Evolutionary conservation across 2,888 invertebrate genomes (phyloP), one percentile per base, ranked within the genome.

Genomic region (Lasius platythorax): DNA sequence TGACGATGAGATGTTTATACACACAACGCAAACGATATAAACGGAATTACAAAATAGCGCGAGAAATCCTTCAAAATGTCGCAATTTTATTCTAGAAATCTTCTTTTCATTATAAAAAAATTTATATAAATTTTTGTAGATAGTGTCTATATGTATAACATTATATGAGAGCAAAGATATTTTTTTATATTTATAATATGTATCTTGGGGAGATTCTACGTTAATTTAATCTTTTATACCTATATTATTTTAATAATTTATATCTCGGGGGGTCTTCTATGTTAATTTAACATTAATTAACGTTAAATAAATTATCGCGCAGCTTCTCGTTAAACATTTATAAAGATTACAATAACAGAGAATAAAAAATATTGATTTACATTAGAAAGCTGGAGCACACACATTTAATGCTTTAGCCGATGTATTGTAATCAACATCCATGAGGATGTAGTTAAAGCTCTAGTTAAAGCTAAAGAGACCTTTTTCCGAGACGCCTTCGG

Each of bases 1-100:
- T 79, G 68, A 85, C 83, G 87, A 89, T 79, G 79, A 74, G 66
- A 33, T 70, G 74, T 86, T 61, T 28, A 86, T 86, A 37, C 37
- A 37, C 3, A 5, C 37, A 86, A 83, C 28, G 83, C 78, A 63
- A 12, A n/a, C n/a, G 61, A 56, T 15, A 4, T 15, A 43, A 74
- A 61, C 30, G n/a, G 67, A 73, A n/a, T 70, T 76, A 66, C 63
- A 78, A 28, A 83, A 84, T 70, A 43, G 15, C 53, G 43, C 53
- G 46, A 50, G 28, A 67, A 78, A 81, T 83, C 30, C 9, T 61
- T 8, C 0, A 12, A 18, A 68, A 11, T 33, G 4, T 63, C 33
- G 6, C 30, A 33, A 56, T 23, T 58, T 56, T 43, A 56, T 66
- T 28, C 4, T 28, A 12, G 11, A 30, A 30, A 15, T 28, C 15